Base-by-base conservation (phyloP, 2,888 invertebrate genomes). In the Drosophila antonietae region DNA sequence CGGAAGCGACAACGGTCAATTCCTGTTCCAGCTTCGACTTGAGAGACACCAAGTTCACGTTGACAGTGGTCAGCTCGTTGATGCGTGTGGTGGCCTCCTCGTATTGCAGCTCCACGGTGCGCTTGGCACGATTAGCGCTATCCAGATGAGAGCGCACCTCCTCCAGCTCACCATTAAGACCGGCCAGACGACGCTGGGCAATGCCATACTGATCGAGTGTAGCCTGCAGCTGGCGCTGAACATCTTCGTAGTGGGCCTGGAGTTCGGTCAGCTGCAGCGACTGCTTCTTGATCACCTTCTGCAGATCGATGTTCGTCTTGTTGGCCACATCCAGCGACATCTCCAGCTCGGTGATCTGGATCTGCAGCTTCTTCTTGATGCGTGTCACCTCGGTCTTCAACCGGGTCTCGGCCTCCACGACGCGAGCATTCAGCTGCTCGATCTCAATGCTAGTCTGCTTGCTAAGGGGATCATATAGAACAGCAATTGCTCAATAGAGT, bases 331-430 rank as follows among this genome's bases (percentile, higher is more conserved):
- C 99, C 93, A 99, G 95, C 65, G 98, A 97, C 94, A 98, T 95
- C 93, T 98, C 98, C 92, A 99, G 94, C 93, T 99, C 98, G 90
- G 98, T 98, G 94, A 99, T 98, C 92, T 98, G 98, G 93, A 98
- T 97, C 94, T 98, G 98, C 93, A 98, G 94, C 97, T 99, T 99
- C 98, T 99, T 99, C 96, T 98, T 98, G 94, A 99, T 97, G 94
- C 98, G 97, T 82, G 96, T 95, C 67, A 99, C 97, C 94, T 99
- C 98, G 90, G 98, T 96, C 95, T 98, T 98, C 93, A 99, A 94
- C 93, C 96, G 97, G 86, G 97, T 98, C 94, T 99, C 98, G 79
- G 98, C 98, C 93, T 99, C 98, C 75, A 98, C 97, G 87, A 99
- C 97, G 90, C 98, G 98, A 90, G 98, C 97, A 93, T 95, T 97